Base-by-base conservation (phyloP, 2,113 vertebrate species). In the Ciconia stormi region DNA sequence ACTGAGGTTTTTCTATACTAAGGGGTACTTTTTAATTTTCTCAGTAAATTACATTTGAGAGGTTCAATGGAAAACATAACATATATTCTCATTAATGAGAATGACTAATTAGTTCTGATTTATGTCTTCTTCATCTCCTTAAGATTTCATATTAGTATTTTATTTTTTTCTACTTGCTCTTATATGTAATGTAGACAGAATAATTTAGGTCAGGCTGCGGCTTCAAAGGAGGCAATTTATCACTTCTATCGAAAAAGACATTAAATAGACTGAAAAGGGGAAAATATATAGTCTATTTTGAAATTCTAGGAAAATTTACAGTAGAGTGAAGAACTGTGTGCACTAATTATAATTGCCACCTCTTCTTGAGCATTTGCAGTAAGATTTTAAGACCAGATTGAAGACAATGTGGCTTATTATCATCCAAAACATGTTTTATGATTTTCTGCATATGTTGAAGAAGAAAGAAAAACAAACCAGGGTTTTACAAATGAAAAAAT, bases 221-320 rank as follows among this genome's bases (percentile, higher is more conserved):
- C 34, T 96, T 94, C 59, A 95, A 90, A 96, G 62, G 70, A 93
- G 59, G 46, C 36, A 71, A 63, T 97, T 85, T 89, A 83, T 79
- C 91, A 89, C 21, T 95, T 90, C 74, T 71, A 93, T 82, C 38
- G 26, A 84, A 89, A 79, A 74, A 87, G 5, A 71, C 17, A 73
- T 89, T 80, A 94, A 94, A 66, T 55, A 90, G 55, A 62, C 83
- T 80, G 61, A 82, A 97, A 92, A 61, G 46, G 8, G 53, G 13
- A 21, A 90, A 59, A 94, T 80, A 88, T 63, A 53, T 74, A 63
- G 36, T 82, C 93, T 96, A 71, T 93, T 97, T 52, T 94, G 30
- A 87, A 94, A 70, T 90, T 71, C 40, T 88, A 85, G 38, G 44
- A 74, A 82, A 74, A 44, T n/a, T 62, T 95, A 59, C 62, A 74